Evolutionary conservation across 2,797 vertebrate genomes (phyloP).

Genomic region (Botia almorhae): DNA sequence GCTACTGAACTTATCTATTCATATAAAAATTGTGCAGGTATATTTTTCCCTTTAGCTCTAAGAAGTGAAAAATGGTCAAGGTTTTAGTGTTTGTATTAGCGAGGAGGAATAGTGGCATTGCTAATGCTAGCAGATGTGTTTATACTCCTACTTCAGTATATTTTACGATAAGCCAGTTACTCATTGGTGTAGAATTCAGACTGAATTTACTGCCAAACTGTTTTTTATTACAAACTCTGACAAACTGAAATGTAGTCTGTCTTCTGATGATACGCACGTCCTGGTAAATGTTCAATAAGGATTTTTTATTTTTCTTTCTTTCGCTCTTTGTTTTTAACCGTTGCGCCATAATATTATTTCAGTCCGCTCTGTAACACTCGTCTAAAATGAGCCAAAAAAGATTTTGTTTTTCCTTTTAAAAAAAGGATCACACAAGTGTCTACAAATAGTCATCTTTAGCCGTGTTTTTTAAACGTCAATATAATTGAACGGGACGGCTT

Average conservation of each 20-base stretch:
- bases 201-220: constrained; percentile 57
- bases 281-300: constrained; percentile 8
- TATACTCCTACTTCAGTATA: constrained; percentile 47
- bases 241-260: constrained; percentile 23
- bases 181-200: constrained; percentile 71
- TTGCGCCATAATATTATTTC: constrained; percentile 29
- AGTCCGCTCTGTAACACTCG: background rate
- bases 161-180: constrained; percentile 59
- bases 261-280: constrained; percentile 11
- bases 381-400: constrained; percentile 27
- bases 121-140: constrained; percentile 66
- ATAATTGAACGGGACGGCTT: background rate
- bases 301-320: constrained; percentile 23
- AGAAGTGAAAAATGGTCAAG: constrained; percentile 52
- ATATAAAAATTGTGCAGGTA: background rate
- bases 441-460: constrained; percentile 32
- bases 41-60: background rate
- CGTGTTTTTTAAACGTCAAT: constrained; percentile 5
- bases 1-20: background rate
- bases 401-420: constrained; percentile 1
- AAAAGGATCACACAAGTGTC: constrained; percentile 13
- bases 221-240: constrained; percentile 38
- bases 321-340: constrained; percentile 15
- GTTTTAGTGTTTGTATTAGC: constrained; percentile 13
- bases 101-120: constrained; percentile 57